Evolutionary conservation across 2,113 vertebrate species (phyloP).

Genomic region (Mastomys coucha): DNA sequence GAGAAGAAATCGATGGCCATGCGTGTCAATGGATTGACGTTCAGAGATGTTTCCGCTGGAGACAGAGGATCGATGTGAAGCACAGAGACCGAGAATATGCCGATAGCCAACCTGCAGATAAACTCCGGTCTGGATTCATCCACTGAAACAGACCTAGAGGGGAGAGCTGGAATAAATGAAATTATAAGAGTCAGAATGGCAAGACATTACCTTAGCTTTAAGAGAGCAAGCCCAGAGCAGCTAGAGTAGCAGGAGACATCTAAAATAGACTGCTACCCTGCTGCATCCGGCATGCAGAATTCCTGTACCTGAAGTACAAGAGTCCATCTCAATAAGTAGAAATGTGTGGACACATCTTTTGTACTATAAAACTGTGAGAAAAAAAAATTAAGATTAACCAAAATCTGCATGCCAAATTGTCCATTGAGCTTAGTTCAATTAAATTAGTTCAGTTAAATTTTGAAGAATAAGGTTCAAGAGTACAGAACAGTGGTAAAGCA

Average conservation of each 20-base stretch:
- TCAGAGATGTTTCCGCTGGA: slow-evolving; percentile 92
- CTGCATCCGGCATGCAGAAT: not conserved
- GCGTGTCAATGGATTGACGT: slow-evolving; percentile 91
- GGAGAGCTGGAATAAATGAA: slow-evolving; percentile 91
- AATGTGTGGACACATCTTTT: not conserved
- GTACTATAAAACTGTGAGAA: not conserved
- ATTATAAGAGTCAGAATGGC: slow-evolving; percentile 33
- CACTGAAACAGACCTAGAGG: slow-evolving; percentile 92
- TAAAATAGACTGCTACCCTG: not conserved
- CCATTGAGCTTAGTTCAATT: not conserved
- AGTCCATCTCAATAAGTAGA: not conserved
- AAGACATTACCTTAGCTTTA: not conserved
- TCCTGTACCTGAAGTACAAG: not conserved
- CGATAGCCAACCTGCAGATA: slow-evolving; percentile 92
- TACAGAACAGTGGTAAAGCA: not conserved
- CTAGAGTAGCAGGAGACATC: not conserved
- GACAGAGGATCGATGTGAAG: slow-evolving; percentile 98
- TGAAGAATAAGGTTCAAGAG: not conserved
- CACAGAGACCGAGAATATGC: slow-evolving; percentile 93
- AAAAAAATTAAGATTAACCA: slow-evolving; percentile 24
- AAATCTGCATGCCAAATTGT: slow-evolving; percentile 8
- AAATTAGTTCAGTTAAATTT: slow-evolving; percentile 37
- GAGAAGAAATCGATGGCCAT: slow-evolving; percentile 95
- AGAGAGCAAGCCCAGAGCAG: slow-evolving; percentile 4
- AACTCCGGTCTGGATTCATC: slow-evolving; percentile 97